Percentiles rank a stretch among this genome's conserved stretches.
phyloP scores from a whole-genome alignment of 2,888 invertebrate species.

The Cabera pusaria region DNA sequence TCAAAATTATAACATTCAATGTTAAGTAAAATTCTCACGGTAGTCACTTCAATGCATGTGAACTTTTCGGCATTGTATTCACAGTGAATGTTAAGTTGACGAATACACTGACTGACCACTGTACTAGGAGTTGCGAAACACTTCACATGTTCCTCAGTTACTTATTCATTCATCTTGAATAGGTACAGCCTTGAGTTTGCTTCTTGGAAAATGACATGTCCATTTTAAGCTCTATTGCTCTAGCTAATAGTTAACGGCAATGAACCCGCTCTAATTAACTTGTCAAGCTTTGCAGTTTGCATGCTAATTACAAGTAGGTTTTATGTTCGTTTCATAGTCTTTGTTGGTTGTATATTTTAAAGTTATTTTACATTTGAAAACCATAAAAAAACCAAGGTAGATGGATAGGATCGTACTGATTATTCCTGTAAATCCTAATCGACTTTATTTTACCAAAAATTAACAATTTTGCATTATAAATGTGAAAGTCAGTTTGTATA shows the following conservation, averaged over 20 bases:
- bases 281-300: slow-evolving; percentile 21
- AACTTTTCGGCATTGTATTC: slow-evolving; percentile 71
- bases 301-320: not conserved
- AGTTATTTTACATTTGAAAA: too few relatives aligned
- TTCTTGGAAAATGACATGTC: slow-evolving; percentile 51
- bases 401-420: too few relatives aligned
- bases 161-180: slow-evolving; percentile 54
- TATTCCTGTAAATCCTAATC: too few relatives aligned
- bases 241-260: slow-evolving; percentile 32
- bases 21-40: slow-evolving; percentile 52
- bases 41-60: slow-evolving; percentile 55
- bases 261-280: slow-evolving; percentile 35
- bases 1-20: slow-evolving; percentile 31
- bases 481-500: too few relatives aligned
- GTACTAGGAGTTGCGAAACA: slow-evolving; percentile 66
- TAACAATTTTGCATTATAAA: too few relatives aligned
- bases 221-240: slow-evolving; percentile 43
- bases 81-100: slow-evolving; percentile 60
- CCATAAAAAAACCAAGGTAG: too few relatives aligned
- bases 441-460: too few relatives aligned
- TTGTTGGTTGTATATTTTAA: too few relatives aligned
- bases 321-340: too few relatives aligned
- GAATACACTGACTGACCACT: slow-evolving; percentile 44
- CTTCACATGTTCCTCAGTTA: slow-evolving; percentile 38
- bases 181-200: slow-evolving; percentile 53